Conservation (phyloP, 2,797 vertebrate genomes). For the Simalia tracyae region DNA sequence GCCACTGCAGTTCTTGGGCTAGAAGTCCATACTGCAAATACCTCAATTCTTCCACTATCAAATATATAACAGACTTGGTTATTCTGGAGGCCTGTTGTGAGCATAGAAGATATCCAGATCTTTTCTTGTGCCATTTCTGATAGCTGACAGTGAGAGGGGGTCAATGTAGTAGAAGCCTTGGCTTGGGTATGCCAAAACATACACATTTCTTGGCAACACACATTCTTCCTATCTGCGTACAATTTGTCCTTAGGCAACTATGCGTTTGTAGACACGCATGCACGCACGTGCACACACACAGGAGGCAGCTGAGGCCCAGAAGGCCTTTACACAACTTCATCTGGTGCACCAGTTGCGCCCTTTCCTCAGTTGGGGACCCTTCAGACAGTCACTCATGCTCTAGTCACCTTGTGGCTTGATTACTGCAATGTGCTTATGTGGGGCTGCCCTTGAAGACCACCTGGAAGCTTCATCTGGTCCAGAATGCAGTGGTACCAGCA, state of each 20-base stretch:
- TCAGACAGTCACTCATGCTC: background rate
- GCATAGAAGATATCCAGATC: background rate
- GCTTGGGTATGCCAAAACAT: background rate
- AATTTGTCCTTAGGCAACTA: background rate
- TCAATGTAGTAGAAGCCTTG: background rate
- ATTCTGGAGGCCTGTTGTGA: background rate
- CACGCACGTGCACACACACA: background rate
- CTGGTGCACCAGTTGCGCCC: background rate
- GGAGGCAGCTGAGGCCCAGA: background rate
- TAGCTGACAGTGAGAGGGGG: background rate
- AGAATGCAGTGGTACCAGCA: background rate
- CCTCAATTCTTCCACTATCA: background rate
- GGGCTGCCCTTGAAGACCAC: background rate
- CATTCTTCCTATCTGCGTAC: background rate
- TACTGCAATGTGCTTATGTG: background rate
- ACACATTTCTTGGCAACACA: background rate
- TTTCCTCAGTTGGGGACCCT: background rate
- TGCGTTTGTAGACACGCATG: background rate
- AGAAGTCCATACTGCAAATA: background rate
- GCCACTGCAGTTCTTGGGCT: background rate
- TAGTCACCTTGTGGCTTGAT: background rate
- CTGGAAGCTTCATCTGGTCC: background rate
- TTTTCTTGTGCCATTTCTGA: background rate
- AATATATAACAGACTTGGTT: background rate
- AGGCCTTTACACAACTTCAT: background rate